Evolutionary conservation across 2,113 vertebrate species (phyloP).

Genomic region (Mola mola): DNA sequence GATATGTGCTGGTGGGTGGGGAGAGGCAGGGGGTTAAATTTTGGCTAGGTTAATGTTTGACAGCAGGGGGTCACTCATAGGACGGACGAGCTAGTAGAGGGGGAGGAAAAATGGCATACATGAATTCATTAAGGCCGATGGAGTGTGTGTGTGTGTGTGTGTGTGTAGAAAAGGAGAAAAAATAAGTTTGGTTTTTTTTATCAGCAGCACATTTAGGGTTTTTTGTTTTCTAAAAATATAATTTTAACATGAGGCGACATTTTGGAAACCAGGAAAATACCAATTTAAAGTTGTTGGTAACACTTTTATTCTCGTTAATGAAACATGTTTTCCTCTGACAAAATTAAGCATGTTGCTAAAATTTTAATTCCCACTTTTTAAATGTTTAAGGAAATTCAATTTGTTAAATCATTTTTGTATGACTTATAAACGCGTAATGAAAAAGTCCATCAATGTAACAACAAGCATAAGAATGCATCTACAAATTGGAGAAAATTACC

Average conservation of each 20-base stretch:
- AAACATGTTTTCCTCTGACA: background rate
- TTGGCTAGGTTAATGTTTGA: constrained; percentile 81
- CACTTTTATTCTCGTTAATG: background rate
- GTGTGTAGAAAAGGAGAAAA: constrained; percentile 1
- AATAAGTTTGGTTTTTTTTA: constrained; percentile 11
- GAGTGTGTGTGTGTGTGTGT: constrained; percentile 11
- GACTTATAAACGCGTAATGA: too few species aligned
- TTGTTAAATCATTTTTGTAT: too few species aligned
- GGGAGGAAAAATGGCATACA: constrained; percentile 38
- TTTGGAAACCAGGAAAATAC: constrained; percentile 35
- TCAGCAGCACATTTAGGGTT: too few species aligned
- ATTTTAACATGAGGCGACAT: constrained; percentile 5
- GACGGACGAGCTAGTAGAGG: constrained; percentile 37
- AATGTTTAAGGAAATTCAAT: too few species aligned
- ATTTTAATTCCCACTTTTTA: too few species aligned
- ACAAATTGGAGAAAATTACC: background rate
- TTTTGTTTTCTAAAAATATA: too few species aligned
- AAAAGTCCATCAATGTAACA: too few species aligned
- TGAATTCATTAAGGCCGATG: constrained; percentile 40
- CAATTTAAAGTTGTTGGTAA: constrained; percentile 1
- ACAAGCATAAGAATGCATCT: background rate
- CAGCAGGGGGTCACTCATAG: constrained; percentile 64
- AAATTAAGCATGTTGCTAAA: too few species aligned
- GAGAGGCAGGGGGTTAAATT: constrained; percentile 64
- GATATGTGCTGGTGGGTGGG: constrained; percentile 61